A percentile compares a stretch with the other conserved stretches of the same genome.
phyloP scores from a whole-genome alignment of 64 coral and sea anemone species.

The Trachythela sp. region DNA sequence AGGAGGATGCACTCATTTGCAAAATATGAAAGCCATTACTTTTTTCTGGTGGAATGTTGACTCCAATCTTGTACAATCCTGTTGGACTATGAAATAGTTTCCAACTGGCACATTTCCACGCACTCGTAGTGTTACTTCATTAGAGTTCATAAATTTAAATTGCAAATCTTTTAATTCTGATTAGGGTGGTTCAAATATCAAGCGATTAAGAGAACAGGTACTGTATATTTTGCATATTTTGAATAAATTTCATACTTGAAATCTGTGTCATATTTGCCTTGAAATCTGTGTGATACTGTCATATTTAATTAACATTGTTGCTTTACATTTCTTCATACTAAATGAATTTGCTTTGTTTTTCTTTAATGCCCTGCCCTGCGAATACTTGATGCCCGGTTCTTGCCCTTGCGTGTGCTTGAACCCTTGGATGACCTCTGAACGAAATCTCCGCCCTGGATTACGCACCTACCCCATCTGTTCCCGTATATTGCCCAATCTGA shows the following conservation, averaged over 20 bases:
- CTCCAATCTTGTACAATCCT: no score
- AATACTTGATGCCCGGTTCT: slow-evolving; percentile 20
- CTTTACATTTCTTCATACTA: not conserved
- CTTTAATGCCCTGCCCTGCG: slow-evolving; percentile 19
- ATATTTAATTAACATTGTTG: not conserved
- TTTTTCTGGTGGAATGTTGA: no score
- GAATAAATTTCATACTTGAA: no score
- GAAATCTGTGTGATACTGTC: not conserved
- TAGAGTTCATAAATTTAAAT: not conserved
- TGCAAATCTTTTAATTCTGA: not conserved
- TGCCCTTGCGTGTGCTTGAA: not conserved
- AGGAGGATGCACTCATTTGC: no score
- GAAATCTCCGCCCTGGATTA: not conserved
- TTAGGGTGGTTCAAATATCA: slow-evolving; percentile 17
- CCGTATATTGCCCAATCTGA: not conserved
- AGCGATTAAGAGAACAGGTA: slow-evolving; percentile 15
- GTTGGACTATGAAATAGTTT: no score
- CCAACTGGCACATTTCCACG: no score
- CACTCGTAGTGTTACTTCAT: no score
- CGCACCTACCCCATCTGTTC: not conserved
- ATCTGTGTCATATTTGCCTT: not conserved
- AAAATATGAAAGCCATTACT: no score
- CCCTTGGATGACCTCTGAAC: not conserved
- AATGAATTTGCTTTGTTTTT: slow-evolving; percentile 17
- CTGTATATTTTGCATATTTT: not conserved